Conservation (phyloP, 2,113 vertebrate species). For the Cephalopholis sonnerati region DNA sequence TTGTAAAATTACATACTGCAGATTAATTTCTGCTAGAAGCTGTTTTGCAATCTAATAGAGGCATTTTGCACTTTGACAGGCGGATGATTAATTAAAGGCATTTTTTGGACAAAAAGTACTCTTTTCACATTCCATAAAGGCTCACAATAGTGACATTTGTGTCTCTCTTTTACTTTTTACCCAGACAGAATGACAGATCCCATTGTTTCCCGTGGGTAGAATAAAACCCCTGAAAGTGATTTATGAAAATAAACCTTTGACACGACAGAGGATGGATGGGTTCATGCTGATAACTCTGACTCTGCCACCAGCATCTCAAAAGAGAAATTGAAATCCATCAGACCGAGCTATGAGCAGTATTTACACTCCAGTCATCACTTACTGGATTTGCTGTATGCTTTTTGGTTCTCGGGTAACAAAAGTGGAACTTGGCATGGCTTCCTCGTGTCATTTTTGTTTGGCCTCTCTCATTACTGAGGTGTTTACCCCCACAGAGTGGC, state of each 20-base stretch:
- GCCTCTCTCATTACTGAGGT: background rate
- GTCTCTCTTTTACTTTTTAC: background rate
- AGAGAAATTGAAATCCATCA: constrained; percentile 20
- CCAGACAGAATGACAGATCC: constrained; percentile 32
- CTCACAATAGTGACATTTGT: background rate
- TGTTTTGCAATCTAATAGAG: constrained; percentile 4
- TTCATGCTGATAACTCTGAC: constrained; percentile 41
- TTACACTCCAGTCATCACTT: constrained; percentile 13
- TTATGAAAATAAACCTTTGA: constrained; percentile 50
- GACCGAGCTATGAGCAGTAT: background rate
- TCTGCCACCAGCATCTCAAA: constrained; percentile 13
- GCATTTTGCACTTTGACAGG: constrained; percentile 3
- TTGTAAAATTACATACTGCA: background rate
- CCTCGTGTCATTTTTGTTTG: background rate
- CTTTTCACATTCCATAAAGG: background rate
- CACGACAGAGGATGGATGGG: constrained; percentile 6
- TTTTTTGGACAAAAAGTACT: background rate
- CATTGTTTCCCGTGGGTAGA: constrained; percentile 39
- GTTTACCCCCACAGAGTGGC: constrained; percentile 5
- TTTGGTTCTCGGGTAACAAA: constrained; percentile 4
- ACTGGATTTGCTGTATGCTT: background rate
- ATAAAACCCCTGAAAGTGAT: constrained; percentile 37
- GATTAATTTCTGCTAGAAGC: background rate
- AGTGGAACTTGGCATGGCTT: background rate
- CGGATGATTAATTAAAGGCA: background rate